Percentiles rank a stretch among this genome's conserved stretches.
Evolutionary conservation across 35 echinoderm and acorn worm genomes (phyloP).

Genomic region (Stichopus chloronotus): DNA sequence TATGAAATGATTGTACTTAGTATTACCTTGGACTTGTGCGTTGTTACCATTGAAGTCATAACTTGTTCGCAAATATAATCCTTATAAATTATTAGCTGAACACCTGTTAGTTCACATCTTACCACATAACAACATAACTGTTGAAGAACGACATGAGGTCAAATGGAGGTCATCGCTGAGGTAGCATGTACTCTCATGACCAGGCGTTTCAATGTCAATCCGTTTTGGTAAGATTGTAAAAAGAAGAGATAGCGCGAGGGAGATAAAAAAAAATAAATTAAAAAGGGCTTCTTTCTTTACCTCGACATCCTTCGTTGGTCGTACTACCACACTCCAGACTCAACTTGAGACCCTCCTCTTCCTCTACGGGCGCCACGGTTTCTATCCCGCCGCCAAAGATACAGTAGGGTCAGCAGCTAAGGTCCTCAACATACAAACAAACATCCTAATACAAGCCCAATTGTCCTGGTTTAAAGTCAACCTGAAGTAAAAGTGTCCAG

Average conservation of each 20-base stretch:
- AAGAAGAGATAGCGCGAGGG: too few species aligned
- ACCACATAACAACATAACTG: not conserved
- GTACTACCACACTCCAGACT: constrained; percentile 21
- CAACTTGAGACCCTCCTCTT: constrained; percentile 21
- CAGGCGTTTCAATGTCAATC: not conserved
- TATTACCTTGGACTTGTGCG: too few species aligned
- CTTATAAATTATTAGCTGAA: too few species aligned
- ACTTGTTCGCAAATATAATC: too few species aligned
- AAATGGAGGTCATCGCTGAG: not conserved
- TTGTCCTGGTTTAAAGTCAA: constrained; percentile 46
- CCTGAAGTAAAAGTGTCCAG: constrained; percentile 32
- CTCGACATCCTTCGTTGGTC: constrained; percentile 27
- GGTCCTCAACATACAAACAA: constrained; percentile 39
- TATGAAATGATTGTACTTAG: too few species aligned
- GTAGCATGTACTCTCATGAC: constrained; percentile 13
- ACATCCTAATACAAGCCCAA: constrained; percentile 55
- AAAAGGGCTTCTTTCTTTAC: not conserved
- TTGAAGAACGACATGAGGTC: constrained; percentile 1
- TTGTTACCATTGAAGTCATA: too few species aligned
- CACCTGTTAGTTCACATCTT: not conserved
- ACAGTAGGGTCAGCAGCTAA: constrained; percentile 33
- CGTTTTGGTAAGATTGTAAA: not conserved
- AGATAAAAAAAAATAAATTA: too few species aligned
- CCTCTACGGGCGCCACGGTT: constrained; percentile 46
- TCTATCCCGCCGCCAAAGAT: constrained; percentile 23